Conservation (phyloP, 2,113 vertebrate species). For the Gymnogyps californianus region DNA sequence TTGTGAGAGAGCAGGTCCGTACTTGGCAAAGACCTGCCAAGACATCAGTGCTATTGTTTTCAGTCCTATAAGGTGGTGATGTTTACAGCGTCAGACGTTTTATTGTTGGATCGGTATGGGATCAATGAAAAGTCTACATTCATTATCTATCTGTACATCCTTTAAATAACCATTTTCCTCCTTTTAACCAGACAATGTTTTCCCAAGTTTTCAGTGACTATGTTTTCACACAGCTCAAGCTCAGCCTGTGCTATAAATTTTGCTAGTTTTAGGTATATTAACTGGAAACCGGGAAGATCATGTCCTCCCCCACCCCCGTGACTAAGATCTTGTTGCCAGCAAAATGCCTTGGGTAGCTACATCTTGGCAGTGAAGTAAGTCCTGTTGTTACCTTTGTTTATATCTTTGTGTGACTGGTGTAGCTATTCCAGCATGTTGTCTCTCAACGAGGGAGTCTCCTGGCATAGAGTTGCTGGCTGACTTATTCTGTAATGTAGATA, state of each 20-base stretch:
- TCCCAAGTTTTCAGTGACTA: not conserved
- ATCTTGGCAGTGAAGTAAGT: not conserved
- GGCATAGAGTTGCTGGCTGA: not conserved
- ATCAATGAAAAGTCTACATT: not conserved
- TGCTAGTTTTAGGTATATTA: not conserved
- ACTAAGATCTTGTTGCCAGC: not conserved
- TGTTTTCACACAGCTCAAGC: not conserved
- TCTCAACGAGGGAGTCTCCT: not conserved
- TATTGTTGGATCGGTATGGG: not conserved
- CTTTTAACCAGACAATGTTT: not conserved
- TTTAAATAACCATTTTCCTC: not conserved
- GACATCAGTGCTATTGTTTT: not conserved
- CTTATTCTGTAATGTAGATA: not conserved
- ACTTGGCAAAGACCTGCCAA: not conserved
- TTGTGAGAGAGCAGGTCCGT: too few species aligned
- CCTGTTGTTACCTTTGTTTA: not conserved
- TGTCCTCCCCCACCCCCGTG: fast-evolving
- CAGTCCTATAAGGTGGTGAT: not conserved
- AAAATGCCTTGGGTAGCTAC: not conserved
- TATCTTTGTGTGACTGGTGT: not conserved
- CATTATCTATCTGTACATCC: not conserved
- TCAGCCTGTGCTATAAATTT: not conserved
- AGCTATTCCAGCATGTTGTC: not conserved
- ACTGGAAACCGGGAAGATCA: not conserved
- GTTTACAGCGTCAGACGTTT: not conserved